Percentiles rank a stretch among this genome's conserved stretches.
Conservation (phyloP, 2,888 invertebrate species). For the Trissonchulus sp. region DNA sequence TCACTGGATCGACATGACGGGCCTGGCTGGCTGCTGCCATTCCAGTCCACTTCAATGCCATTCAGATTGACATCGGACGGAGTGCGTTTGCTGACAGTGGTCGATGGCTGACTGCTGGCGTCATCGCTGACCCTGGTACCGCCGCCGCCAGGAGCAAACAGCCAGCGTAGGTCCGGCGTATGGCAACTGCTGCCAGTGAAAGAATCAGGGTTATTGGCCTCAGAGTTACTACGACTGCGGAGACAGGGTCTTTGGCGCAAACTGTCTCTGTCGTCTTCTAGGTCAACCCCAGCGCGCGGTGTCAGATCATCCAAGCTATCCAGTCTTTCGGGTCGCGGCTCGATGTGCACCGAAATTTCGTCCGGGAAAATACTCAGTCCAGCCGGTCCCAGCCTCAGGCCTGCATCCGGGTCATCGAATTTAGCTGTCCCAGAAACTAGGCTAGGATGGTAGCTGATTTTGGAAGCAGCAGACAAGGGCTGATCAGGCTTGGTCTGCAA, state of each 20-base stretch:
- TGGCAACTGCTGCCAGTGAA: not conserved
- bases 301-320: not conserved
- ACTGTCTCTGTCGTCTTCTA: not conserved
- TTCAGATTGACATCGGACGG: not conserved
- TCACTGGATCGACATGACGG: not conserved
- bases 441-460: no score
- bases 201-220: not conserved
- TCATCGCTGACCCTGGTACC: not conserved
- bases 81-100: no score
- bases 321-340: not conserved
- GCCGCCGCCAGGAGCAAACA: no score
- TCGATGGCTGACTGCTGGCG: not conserved
- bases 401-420: not conserved
- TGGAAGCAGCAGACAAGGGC: not conserved
- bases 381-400: not conserved
- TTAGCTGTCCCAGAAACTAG: not conserved
- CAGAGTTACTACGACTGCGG: no score
- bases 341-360: not conserved
- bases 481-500: not conserved
- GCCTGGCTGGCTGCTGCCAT: not conserved
- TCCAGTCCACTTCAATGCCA: not conserved
- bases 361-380: not conserved
- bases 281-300: not conserved
- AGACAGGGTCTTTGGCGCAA: no score
- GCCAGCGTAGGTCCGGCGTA: conserved; percentile 15